phyloP scores from a whole-genome alignment of 2,113 vertebrate genomes.

The Gadus macrocephalus region DNA sequence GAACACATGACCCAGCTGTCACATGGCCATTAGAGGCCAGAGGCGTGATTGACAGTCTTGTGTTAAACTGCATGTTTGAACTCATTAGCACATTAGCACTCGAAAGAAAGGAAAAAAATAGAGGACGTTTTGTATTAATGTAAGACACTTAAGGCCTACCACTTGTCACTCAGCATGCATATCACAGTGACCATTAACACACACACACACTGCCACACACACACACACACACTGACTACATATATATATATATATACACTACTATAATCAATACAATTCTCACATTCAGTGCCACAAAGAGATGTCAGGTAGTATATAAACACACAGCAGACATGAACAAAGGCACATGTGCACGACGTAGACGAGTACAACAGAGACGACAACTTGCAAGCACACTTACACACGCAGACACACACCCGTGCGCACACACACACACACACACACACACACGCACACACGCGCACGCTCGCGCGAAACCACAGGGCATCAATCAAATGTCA shows the following conservation, averaged over 20 bases:
- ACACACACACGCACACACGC: not conserved
- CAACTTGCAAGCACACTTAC: not conserved
- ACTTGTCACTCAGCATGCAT: slow-evolving; percentile 27
- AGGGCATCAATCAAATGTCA: slow-evolving; percentile 50
- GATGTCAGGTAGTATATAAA: not conserved
- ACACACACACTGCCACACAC: not conserved
- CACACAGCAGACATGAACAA: not conserved
- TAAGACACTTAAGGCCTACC: slow-evolving; percentile 32
- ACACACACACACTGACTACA: not conserved
- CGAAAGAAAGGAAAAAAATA: too few relatives aligned
- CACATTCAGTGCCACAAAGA: too few relatives aligned
- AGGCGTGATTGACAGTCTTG: slow-evolving; percentile 68
- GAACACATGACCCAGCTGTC: slow-evolving; percentile 60
- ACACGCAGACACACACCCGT: slow-evolving; percentile 3
- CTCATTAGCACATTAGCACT: slow-evolving; percentile 65
- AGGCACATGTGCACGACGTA: not conserved
- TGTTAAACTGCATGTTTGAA: slow-evolving; percentile 71
- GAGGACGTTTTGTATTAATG: slow-evolving; percentile 41
- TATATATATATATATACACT: not conserved
- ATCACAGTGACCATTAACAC: not conserved
- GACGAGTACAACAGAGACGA: not conserved
- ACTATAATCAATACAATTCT: too few relatives aligned
- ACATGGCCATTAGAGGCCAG: slow-evolving; percentile 64
- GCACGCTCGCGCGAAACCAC: not conserved
- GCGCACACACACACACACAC: not conserved